Conservation (phyloP, 2,113 vertebrate species). For the Zosterops hypoxanthus region DNA sequence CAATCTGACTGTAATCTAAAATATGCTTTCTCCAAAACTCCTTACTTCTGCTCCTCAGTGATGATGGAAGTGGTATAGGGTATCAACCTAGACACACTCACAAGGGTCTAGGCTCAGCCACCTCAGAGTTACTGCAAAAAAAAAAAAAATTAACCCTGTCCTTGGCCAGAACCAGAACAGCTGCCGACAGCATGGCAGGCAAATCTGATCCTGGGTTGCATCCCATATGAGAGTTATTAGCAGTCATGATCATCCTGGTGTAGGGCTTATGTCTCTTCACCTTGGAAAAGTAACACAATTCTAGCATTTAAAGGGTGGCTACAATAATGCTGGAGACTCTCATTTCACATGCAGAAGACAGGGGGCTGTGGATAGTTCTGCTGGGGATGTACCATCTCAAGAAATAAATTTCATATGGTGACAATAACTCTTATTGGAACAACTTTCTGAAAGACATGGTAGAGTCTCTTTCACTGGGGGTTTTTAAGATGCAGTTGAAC, state of each 20-base stretch:
- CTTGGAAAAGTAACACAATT: neutral
- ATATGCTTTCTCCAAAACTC: neutral
- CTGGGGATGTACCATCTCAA: accelerated
- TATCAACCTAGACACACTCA: neutral
- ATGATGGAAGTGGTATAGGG: neutral
- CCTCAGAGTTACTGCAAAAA: neutral
- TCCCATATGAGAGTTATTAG: too few relatives aligned
- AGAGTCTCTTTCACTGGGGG: accelerated
- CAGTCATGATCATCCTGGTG: accelerated
- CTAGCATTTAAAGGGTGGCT: neutral
- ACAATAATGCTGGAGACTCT: accelerated
- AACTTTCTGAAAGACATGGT: neutral
- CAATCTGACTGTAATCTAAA: neutral
- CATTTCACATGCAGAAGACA: neutral
- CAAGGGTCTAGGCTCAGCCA: neutral
- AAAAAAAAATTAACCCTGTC: neutral
- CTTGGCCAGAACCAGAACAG: neutral
- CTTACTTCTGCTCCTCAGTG: neutral
- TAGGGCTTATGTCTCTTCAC: neutral
- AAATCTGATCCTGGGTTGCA: neutral
- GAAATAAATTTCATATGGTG: too few relatives aligned
- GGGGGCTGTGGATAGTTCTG: neutral
- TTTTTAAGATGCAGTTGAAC: neutral
- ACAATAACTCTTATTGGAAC: neutral
- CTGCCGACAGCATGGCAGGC: neutral